phyloP scores from a whole-genome alignment of 2,113 vertebrate genomes.

The Madoqua kirkii region DNA sequence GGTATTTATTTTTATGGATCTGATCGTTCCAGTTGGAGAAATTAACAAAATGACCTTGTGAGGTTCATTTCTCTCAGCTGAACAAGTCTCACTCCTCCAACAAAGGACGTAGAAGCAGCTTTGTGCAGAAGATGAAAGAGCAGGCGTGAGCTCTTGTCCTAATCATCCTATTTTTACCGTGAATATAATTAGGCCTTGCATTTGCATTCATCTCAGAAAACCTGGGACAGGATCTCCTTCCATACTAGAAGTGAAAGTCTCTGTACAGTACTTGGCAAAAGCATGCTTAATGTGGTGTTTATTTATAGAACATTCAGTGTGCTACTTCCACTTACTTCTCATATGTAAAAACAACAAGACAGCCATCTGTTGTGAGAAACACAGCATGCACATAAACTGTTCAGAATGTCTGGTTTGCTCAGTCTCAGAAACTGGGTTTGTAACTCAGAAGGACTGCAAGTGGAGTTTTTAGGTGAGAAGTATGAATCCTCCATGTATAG shows the following conservation, averaged over 20 bases:
- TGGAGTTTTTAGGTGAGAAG: neutral
- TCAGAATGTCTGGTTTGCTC: neutral
- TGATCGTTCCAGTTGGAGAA: neutral
- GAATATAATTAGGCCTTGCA: neutral
- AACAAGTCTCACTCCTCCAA: neutral
- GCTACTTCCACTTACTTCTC: neutral
- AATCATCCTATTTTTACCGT: neutral
- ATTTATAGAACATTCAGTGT: neutral
- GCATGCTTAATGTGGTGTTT: neutral
- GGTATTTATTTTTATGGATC: neutral
- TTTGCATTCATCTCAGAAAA: slow-evolving; percentile 4
- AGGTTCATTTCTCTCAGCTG: neutral
- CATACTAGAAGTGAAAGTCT: neutral
- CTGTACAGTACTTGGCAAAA: neutral
- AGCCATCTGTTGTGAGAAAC: neutral
- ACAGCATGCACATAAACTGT: neutral
- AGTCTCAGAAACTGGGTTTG: neutral
- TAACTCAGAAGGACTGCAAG: neutral
- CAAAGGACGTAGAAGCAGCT: neutral
- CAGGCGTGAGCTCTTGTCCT: neutral
- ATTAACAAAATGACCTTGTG: neutral
- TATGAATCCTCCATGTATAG: neutral
- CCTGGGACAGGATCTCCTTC: neutral
- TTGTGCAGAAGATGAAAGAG: neutral
- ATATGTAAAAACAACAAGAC: neutral